Conservation (phyloP, 2,113 vertebrate genomes). For the Macroglossus sobrinus region DNA sequence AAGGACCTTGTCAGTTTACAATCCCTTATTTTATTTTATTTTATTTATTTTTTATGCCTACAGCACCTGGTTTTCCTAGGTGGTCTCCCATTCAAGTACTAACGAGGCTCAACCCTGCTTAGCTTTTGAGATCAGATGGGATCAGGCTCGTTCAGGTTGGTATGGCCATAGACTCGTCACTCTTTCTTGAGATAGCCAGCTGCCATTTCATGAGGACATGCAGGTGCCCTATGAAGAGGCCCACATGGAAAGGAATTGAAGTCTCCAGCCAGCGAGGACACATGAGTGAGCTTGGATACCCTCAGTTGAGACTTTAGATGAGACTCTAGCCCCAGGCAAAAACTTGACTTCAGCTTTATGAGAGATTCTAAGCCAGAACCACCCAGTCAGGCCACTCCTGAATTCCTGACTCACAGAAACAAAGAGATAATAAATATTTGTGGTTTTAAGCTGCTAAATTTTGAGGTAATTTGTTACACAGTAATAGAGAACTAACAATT, state of each 20-base stretch:
- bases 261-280: neutral
- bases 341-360: neutral
- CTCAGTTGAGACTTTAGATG: neutral
- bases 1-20: no score
- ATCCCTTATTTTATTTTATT: no score
- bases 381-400: neutral
- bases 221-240: neutral
- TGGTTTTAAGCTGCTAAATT: neutral
- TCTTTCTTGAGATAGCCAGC: neutral
- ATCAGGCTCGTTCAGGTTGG: no score
- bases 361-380: neutral
- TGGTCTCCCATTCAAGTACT: no score
- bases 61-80: no score
- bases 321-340: neutral
- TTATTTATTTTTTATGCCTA: no score
- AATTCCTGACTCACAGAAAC: neutral
- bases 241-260: neutral
- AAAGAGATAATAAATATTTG: neutral
- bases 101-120: no score
- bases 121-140: no score
- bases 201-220: neutral
- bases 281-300: neutral
- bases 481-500: neutral
- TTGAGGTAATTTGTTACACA: neutral
- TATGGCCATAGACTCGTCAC: no score